phyloP scores from a whole-genome alignment of 2,113 vertebrate genomes.

The Muscicapa adusta region DNA sequence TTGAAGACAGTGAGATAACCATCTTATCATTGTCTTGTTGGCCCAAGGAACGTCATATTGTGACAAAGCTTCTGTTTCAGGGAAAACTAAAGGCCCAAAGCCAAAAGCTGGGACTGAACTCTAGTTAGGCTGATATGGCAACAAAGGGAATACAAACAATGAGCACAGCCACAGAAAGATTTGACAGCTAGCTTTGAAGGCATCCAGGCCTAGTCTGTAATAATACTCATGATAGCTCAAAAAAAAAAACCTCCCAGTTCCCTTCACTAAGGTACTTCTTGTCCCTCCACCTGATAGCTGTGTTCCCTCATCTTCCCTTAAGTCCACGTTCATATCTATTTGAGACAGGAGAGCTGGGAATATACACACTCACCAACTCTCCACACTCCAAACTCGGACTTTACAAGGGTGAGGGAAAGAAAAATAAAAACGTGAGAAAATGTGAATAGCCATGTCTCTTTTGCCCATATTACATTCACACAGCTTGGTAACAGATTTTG shows the following conservation, averaged over 20 bases:
- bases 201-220: neutral
- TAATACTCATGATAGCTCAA: neutral
- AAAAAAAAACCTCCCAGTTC: neutral
- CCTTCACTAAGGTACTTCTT: neutral
- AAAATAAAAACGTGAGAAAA: neutral
- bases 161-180: neutral
- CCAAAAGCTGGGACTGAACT: neutral
- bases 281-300: neutral
- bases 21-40: neutral
- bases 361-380: neutral
- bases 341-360: neutral
- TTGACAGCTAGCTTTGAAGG: neutral
- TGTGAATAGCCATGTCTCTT: neutral
- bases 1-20: neutral
- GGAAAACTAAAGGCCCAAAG: neutral
- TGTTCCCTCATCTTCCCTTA: neutral
- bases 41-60: neutral
- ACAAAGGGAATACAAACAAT: neutral
- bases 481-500: neutral
- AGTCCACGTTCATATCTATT: rapidly evolving
- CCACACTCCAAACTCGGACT: neutral
- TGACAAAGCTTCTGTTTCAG: conserved; percentile 1
- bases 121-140: neutral
- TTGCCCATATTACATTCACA: neutral
- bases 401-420: neutral